Evolutionary conservation across 1,140 invertebrate species (phyloP).

Genomic region (Pinna nobilis): DNA sequence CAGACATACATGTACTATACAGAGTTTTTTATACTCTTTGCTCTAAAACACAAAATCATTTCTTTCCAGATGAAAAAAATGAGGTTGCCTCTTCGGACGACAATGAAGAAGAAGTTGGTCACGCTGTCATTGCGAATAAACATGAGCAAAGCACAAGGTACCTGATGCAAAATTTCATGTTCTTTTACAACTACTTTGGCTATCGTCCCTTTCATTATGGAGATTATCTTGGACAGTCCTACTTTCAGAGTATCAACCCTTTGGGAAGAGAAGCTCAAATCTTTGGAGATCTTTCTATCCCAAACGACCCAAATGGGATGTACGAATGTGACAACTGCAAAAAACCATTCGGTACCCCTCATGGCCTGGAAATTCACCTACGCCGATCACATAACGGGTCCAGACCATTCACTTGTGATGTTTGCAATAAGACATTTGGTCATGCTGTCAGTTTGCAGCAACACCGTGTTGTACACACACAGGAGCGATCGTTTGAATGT

Average conservation of each 20-base stretch:
- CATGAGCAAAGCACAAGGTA: constrained; percentile 22
- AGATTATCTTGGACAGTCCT: background rate
- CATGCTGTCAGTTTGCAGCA: constrained; percentile 97
- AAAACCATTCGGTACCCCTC: constrained; percentile 97
- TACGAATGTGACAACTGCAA: constrained; percentile 98
- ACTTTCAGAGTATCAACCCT: background rate
- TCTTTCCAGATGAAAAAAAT: too few species aligned
- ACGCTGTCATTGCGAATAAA: too few species aligned
- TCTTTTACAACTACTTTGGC: constrained; percentile 36
- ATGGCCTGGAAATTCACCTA: constrained; percentile 94
- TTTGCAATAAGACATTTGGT: constrained; percentile 98
- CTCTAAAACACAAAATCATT: too few species aligned
- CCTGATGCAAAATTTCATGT: constrained; percentile 37
- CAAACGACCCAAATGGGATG: background rate
- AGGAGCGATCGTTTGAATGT: constrained; percentile 96
- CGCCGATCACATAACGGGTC: constrained; percentile 94
- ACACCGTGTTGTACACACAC: constrained; percentile 90
- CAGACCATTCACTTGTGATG: constrained; percentile 94
- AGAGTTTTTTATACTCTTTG: too few species aligned
- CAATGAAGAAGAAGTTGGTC: too few species aligned
- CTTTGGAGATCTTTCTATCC: background rate
- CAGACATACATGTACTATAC: too few species aligned
- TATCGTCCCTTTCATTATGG: constrained; percentile 29
- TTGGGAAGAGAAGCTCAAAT: background rate
- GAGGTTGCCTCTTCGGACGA: too few species aligned